These are phyloP conservation scores for Sminthurides bifidus DNA, from an alignment of 1,140 invertebrate species.

Conservation along the genomic window DNA sequence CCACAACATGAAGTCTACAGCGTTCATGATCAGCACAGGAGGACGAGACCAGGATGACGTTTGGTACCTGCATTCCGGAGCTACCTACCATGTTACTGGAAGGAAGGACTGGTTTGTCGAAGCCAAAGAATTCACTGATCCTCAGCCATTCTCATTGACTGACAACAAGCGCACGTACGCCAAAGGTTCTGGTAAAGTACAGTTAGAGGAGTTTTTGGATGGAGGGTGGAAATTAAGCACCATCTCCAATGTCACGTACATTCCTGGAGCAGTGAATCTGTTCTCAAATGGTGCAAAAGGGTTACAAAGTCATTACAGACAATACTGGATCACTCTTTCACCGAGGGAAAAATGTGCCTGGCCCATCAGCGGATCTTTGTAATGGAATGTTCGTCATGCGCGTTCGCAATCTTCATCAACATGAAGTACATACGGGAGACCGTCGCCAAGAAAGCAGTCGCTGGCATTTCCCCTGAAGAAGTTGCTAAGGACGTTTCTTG, in stretches of 20 bases:
- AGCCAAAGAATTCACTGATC: no score
- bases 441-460: neutral
- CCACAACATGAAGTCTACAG: no score
- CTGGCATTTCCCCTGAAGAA: neutral
- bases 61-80: no score
- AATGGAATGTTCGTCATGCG: neutral
- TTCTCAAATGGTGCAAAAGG: constrained; percentile 9
- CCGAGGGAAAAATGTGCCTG: neutral
- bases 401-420: neutral
- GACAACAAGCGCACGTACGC: no score
- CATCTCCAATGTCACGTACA: neutral
- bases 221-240: neutral
- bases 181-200: no score
- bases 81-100: no score
- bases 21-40: no score
- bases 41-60: no score
- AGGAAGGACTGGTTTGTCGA: no score
- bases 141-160: no score
- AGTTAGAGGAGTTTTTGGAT: no score
- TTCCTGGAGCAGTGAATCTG: constrained; percentile 5
- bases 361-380: neutral
- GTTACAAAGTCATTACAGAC: neutral
- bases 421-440: neutral
- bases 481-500: neutral
- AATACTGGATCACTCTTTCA: neutral